Conservation (phyloP, 1,140 invertebrate genomes). For the Eriocheir sinensis region DNA sequence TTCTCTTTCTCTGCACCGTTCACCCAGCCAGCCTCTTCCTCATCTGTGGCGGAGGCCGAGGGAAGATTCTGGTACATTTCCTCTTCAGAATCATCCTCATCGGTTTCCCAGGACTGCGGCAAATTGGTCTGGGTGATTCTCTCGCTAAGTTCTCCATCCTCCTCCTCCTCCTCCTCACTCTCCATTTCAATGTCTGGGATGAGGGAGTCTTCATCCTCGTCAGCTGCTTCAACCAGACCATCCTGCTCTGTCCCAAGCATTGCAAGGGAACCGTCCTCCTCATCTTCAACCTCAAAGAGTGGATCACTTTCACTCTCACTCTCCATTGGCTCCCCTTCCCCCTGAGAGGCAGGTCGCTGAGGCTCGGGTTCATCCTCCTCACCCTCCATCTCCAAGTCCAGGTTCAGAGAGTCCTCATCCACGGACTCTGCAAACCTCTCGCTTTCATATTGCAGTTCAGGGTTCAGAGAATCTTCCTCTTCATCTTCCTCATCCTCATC, state of each 20-base stretch:
- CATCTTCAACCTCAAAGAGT: not conserved
- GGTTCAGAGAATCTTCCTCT: not conserved
- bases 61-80: not conserved
- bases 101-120: not conserved
- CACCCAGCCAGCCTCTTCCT: not conserved
- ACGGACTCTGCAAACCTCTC: not conserved
- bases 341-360: not conserved
- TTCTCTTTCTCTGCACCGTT: not conserved
- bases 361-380: not conserved
- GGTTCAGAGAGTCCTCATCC: not conserved
- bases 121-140: not conserved
- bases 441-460: not conserved
- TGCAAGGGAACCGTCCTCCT: not conserved
- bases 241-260: not conserved
- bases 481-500: not conserved
- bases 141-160: not conserved
- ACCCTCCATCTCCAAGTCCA: constrained; percentile 12
- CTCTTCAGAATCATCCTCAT: constrained; percentile 8
- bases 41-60: not conserved
- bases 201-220: not conserved
- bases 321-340: not conserved
- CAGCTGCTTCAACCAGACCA: not conserved
- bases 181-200: not conserved
- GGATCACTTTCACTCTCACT: constrained; percentile 39
- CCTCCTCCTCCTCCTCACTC: not conserved